Conservation (phyloP, 2,113 vertebrate genomes). For the Steatornis caripensis region DNA sequence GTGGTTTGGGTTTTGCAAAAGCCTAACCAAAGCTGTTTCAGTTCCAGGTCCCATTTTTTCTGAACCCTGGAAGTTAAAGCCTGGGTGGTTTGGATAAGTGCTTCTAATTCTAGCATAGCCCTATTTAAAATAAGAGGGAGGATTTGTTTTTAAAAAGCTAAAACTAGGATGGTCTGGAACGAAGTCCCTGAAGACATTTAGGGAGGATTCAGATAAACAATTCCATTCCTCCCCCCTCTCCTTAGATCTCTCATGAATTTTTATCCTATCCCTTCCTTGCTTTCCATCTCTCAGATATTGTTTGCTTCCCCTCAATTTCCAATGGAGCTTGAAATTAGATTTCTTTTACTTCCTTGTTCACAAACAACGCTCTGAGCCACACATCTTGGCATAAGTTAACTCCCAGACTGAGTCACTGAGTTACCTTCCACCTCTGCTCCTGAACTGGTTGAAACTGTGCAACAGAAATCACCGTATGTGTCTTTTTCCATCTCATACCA, state of each 20-base stretch:
- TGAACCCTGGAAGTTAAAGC: neutral
- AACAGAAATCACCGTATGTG: neutral
- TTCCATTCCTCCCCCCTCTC: neutral
- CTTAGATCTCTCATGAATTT: neutral
- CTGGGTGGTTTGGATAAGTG: neutral
- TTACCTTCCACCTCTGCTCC: neutral
- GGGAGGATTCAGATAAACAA: neutral
- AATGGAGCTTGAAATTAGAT: slow-evolving; percentile 15
- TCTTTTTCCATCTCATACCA: neutral
- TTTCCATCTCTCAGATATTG: neutral
- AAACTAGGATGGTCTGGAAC: neutral
- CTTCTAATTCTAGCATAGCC: slow-evolving; percentile 20
- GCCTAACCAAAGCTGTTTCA: neutral
- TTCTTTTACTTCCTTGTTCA: neutral
- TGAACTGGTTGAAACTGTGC: neutral
- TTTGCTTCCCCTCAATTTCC: neutral
- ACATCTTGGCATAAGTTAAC: neutral
- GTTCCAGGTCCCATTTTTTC: neutral
- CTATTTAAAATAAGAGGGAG: slow-evolving; percentile 33
- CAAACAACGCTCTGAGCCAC: neutral
- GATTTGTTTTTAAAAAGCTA: slow-evolving; percentile 35
- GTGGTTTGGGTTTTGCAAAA: slow-evolving; percentile 14
- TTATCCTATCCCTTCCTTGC: neutral
- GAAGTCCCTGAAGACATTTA: neutral
- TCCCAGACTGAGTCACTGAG: neutral